phyloP scores from a whole-genome alignment of 2,797 vertebrate species.

The Rhinella marina region DNA sequence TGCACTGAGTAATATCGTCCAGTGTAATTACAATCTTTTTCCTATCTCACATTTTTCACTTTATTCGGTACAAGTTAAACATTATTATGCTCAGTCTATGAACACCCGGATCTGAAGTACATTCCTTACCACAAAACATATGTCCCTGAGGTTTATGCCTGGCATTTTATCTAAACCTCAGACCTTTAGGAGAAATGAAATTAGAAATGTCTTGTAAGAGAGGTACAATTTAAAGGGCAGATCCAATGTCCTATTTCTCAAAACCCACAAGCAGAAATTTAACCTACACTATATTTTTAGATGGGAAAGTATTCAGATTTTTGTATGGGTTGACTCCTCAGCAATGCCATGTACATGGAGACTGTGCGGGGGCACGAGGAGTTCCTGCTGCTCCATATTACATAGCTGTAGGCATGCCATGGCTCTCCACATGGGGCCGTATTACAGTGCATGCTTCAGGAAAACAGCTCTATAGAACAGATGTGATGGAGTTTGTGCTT shows the following conservation, averaged over 20 bases:
- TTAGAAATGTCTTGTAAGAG: conserved; percentile 29
- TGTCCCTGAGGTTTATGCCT: conserved; percentile 9
- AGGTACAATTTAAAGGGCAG: conserved; percentile 21
- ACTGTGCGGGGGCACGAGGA: too few relatives aligned
- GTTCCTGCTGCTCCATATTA: not conserved
- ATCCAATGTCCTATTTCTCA: not conserved
- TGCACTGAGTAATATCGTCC: not conserved
- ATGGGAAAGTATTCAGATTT: too few relatives aligned
- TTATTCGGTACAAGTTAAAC: not conserved
- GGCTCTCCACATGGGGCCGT: too few relatives aligned
- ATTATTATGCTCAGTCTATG: not conserved
- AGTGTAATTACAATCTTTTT: not conserved
- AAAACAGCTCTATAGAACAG: not conserved
- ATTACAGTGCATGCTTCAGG: not conserved
- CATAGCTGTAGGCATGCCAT: too few relatives aligned
- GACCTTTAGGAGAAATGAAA: conserved; percentile 44
- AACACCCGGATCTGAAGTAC: not conserved
- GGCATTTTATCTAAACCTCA: conserved; percentile 40
- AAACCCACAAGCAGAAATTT: not conserved
- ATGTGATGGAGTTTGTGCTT: not conserved
- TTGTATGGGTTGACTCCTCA: too few relatives aligned
- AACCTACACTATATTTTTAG: not conserved
- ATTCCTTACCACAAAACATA: not conserved
- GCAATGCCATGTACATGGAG: too few relatives aligned
- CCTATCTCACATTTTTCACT: not conserved